Evolutionary conservation across 2,113 vertebrate species (phyloP).

Genomic region (Promerops cafer): DNA sequence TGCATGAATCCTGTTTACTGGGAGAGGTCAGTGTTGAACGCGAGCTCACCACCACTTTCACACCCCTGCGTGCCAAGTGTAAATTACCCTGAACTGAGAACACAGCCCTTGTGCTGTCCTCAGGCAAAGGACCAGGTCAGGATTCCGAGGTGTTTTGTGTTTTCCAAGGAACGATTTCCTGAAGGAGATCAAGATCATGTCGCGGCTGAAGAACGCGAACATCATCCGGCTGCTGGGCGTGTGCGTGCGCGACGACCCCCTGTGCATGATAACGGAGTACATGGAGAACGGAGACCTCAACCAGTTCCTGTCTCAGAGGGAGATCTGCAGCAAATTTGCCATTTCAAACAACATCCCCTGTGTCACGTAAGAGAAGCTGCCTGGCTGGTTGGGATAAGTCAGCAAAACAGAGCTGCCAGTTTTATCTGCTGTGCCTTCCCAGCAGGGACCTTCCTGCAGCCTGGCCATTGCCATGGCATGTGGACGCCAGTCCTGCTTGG

Average conservation of each 20-base stretch:
- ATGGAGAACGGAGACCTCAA: constrained; percentile 99
- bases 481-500: background rate
- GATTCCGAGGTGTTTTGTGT: background rate
- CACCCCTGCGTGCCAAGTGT: background rate
- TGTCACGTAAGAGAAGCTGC: constrained; percentile 68
- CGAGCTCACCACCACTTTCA: background rate
- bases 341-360: constrained; percentile 82
- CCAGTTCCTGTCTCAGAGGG: constrained; percentile 92
- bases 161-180: constrained; percentile 88
- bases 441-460: background rate
- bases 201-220: constrained; percentile 91
- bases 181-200: constrained; percentile 99
- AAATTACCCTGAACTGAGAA: background rate
- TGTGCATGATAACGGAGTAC: constrained; percentile 99
- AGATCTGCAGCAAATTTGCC: constrained; percentile 88
- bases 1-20: background rate
- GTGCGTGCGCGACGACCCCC: constrained; percentile 88
- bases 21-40: no score
- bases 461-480: accelerated
- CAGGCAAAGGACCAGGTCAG: background rate
- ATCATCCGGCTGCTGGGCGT: constrained; percentile 93
- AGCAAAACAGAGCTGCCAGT: background rate
- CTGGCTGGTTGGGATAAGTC: background rate
- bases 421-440: background rate
- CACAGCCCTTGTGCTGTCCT: background rate